A percentile compares a stretch with the other conserved stretches of the same genome.
These are phyloP conservation scores for Phoxinus phoxinus DNA, from an alignment of 2,113 vertebrate species.

Conservation along the genomic window DNA sequence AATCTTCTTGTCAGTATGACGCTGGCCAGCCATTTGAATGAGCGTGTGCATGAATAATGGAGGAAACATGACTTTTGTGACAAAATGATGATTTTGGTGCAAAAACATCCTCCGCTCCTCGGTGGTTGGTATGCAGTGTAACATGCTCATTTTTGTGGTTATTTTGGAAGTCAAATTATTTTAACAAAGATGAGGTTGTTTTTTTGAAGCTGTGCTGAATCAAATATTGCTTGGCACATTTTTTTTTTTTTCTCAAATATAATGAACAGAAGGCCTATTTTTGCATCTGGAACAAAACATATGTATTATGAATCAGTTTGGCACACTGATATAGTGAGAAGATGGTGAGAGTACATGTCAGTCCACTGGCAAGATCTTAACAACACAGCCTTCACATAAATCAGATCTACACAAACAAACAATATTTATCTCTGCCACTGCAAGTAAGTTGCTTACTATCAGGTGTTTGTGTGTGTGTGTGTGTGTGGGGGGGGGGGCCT, in stretches of 20 bases:
- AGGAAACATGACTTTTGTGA: conserved; percentile 18
- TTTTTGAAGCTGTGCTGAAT: conserved; percentile 19
- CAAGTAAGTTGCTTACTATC: background rate
- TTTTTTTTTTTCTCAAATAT: conserved; percentile 20
- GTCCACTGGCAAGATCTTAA: conserved; percentile 6
- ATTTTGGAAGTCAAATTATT: conserved; percentile 10
- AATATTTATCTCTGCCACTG: conserved; percentile 14
- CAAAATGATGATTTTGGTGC: conserved; percentile 24
- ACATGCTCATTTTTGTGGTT: background rate
- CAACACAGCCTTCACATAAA: conserved; percentile 19
- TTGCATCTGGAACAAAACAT: conserved; percentile 42
- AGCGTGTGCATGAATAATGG: conserved; percentile 29
- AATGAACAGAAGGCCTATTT: conserved; percentile 36
- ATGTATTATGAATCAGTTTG: conserved; percentile 45
- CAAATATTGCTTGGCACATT: conserved; percentile 16
- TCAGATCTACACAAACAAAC: conserved; percentile 24
- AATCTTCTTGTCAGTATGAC: conserved; percentile 21
- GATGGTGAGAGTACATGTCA: background rate
- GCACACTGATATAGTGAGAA: conserved; percentile 23
- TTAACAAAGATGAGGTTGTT: background rate
- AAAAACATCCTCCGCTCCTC: background rate
- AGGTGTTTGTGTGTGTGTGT: background rate
- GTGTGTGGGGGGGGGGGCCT: too few species aligned
- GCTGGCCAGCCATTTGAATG: background rate
- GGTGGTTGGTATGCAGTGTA: background rate